phyloP scores from a whole-genome alignment of 2,888 invertebrate genomes.

The Elmis aenea region DNA sequence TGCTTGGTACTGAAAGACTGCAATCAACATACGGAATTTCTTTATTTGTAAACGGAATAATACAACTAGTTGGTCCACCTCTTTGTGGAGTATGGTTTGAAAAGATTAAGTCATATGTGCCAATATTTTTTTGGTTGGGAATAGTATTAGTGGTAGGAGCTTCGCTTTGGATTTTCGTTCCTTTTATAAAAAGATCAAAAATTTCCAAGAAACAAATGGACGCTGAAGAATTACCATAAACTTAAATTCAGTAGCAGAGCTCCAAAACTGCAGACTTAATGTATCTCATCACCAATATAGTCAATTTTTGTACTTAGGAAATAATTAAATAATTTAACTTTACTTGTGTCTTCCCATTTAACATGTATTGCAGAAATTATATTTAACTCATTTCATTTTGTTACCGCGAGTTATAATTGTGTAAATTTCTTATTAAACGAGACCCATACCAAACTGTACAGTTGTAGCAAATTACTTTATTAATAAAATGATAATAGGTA shows the following conservation, averaged over 20 bases:
- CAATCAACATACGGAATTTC: constrained; percentile 85
- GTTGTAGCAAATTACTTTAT: no score
- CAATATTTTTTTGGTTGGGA: constrained; percentile 70
- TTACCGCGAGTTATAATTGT: no score
- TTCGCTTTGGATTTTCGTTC: constrained; percentile 69
- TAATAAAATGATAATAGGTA: no score
- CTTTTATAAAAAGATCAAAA: constrained; percentile 55
- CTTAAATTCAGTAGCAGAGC: no score
- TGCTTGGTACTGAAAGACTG: constrained; percentile 77
- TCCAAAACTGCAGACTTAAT: no score
- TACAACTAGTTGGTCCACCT: constrained; percentile 78
- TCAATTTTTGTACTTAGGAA: constrained; percentile 1
- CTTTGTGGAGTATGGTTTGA: constrained; percentile 73
- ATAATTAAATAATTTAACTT: no score
- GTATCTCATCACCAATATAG: no score
- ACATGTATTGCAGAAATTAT: no score
- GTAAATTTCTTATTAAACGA: no score
- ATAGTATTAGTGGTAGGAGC: constrained; percentile 68
- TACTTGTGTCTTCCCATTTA: background rate
- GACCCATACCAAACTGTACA: no score
- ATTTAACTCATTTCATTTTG: no score
- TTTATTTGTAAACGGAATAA: constrained; percentile 75
- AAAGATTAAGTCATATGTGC: constrained; percentile 58
- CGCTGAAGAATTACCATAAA: constrained; percentile 10
- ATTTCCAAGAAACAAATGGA: constrained; percentile 1